A percentile compares a stretch with the other conserved stretches of the same genome.
Evolutionary conservation across 2,113 vertebrate genomes (phyloP).

Genomic region (Hypocryptadius cinnamomeus): DNA sequence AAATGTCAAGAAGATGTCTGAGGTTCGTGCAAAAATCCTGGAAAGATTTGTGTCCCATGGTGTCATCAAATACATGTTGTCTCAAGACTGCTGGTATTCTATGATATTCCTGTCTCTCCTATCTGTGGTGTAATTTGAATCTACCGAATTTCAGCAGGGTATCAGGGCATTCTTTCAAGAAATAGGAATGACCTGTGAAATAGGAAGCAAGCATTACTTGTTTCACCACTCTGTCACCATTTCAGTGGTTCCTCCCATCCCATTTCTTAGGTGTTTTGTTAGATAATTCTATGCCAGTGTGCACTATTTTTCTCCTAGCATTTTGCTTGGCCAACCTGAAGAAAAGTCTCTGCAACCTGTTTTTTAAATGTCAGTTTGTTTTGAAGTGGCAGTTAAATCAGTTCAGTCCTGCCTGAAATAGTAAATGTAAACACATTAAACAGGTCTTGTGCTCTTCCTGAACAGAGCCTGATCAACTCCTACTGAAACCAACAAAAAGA

Average conservation of each 20-base stretch:
- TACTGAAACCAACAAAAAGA: not conserved
- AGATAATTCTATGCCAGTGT: not conserved
- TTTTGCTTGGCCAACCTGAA: not conserved
- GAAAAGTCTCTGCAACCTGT: not conserved
- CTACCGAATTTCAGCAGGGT: not conserved
- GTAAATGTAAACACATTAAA: not conserved
- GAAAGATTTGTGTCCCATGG: not conserved
- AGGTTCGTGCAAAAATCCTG: not conserved
- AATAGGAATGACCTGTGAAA: not conserved
- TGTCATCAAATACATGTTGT: not conserved
- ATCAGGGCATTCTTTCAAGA: not conserved
- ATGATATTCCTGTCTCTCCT: not conserved
- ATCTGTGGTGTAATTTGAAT: not conserved
- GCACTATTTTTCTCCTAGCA: not conserved
- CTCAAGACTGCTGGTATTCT: not conserved
- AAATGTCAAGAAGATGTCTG: not conserved
- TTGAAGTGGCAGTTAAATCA: slow-evolving; percentile 1
- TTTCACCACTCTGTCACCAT: not conserved
- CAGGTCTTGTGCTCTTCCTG: not conserved
- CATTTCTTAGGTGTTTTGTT: not conserved
- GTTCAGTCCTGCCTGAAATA: not conserved
- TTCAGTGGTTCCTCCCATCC: not conserved
- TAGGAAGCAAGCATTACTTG: not conserved
- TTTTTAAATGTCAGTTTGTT: slow-evolving; percentile 30
- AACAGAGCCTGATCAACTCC: not conserved